These are phyloP conservation scores for Rhabdornis inornatus DNA, from an alignment of 2,113 vertebrate genomes.

Conservation along the genomic window DNA sequence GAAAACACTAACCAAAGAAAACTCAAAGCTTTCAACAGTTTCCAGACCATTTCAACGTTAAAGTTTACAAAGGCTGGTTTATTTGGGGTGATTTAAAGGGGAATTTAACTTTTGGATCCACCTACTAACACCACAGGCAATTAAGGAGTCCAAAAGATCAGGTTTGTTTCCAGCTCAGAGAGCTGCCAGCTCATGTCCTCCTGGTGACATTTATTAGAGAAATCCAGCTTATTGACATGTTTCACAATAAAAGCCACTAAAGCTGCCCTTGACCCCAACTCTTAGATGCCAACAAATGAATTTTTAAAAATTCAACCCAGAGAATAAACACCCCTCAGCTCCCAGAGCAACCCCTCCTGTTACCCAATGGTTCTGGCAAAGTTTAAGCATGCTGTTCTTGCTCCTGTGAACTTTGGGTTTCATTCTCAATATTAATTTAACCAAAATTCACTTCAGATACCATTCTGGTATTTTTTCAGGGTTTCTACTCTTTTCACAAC, in stretches of 20 bases:
- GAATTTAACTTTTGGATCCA: background rate
- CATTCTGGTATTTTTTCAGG: background rate
- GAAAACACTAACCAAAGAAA: background rate
- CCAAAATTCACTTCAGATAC: background rate
- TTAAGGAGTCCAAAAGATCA: constrained; percentile 7
- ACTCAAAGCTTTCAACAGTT: background rate
- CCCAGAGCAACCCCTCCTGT: background rate
- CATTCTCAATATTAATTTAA: background rate
- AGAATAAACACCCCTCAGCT: background rate
- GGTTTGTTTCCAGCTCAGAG: constrained; percentile 2
- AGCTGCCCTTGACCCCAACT: constrained; percentile 2
- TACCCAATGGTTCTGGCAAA: background rate
- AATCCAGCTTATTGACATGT: background rate
- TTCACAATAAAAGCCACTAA: constrained; percentile 27
- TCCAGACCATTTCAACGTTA: background rate
- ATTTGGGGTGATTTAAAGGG: background rate
- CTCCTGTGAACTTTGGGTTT: background rate
- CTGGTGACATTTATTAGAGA: background rate
- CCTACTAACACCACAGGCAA: background rate
- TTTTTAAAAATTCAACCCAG: background rate
- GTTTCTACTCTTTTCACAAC: background rate
- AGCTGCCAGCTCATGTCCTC: background rate
- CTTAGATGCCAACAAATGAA: background rate
- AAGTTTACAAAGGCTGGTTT: background rate
- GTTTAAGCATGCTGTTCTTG: background rate